Conservation (phyloP, 2,888 invertebrate species). For the Perizoma flavofasciatum region DNA sequence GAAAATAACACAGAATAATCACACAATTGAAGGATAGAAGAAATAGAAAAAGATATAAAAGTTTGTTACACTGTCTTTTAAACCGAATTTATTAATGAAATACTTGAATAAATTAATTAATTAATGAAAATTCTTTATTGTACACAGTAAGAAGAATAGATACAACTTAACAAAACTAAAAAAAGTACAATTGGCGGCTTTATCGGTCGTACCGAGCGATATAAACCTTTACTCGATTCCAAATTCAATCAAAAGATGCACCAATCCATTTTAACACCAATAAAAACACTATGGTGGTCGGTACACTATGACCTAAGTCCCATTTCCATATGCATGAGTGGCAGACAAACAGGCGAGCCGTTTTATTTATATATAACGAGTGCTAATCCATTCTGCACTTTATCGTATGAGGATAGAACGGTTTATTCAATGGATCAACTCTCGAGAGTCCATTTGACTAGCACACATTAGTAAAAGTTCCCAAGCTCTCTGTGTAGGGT, state of each 20-base stretch:
- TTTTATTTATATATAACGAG: conserved; percentile 56
- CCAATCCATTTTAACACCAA: conserved; percentile 27
- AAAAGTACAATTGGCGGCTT: too few relatives aligned
- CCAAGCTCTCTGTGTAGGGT: conserved; percentile 61
- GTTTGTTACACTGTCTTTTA: too few relatives aligned
- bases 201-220: too few relatives aligned
- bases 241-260: conserved; percentile 25
- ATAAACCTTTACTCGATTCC: conserved; percentile 6
- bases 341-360: conserved; percentile 56
- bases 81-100: too few relatives aligned
- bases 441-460: conserved; percentile 82
- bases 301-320: conserved; percentile 72
- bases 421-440: conserved; percentile 59
- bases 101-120: too few relatives aligned
- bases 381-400: conserved; percentile 55
- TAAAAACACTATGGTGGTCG: conserved; percentile 30
- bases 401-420: conserved; percentile 55
- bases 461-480: conserved; percentile 82
- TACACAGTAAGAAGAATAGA: too few relatives aligned
- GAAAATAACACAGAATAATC: too few relatives aligned
- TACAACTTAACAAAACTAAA: too few relatives aligned
- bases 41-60: too few relatives aligned
- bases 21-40: too few relatives aligned
- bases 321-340: conserved; percentile 81
- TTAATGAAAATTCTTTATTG: too few relatives aligned